phyloP scores from a whole-genome alignment of 1,140 invertebrate species.

The Meloidogyne chitwoodi region DNA sequence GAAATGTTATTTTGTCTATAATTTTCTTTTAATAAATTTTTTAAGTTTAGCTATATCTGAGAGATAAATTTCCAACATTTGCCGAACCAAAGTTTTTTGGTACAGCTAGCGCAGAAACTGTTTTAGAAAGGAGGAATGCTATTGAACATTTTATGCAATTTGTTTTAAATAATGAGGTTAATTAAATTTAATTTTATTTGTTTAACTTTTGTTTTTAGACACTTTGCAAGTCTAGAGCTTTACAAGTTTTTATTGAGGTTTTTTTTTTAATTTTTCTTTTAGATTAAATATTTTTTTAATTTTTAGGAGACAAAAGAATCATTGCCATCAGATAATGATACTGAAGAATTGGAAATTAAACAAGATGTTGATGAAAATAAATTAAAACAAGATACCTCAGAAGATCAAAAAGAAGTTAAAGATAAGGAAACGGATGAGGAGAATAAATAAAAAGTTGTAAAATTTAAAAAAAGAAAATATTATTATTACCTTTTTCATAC shows the following conservation, averaged over 20 bases:
- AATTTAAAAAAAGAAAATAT: not conserved
- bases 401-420: not conserved
- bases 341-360: not conserved
- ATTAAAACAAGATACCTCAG: not conserved
- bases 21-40: not conserved
- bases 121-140: constrained; percentile 28
- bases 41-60: constrained; percentile 37
- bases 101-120: constrained; percentile 38
- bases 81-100: constrained; percentile 45
- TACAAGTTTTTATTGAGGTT: constrained; percentile 42
- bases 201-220: constrained; percentile 26
- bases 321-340: not conserved
- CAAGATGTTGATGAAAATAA: not conserved
- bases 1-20: constrained; percentile 26
- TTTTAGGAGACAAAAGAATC: not conserved
- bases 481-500: not conserved
- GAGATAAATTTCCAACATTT: constrained; percentile 42
- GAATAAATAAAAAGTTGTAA: not conserved
- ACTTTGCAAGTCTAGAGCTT: constrained; percentile 32
- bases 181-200: not conserved
- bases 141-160: constrained; percentile 40
- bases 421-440: not conserved
- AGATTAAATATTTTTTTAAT: not conserved
- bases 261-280: not conserved
- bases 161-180: constrained; percentile 44